These are phyloP conservation scores for Zele albiditarsus DNA, from an alignment of 2,888 invertebrate species.

Conservation along the genomic window DNA sequence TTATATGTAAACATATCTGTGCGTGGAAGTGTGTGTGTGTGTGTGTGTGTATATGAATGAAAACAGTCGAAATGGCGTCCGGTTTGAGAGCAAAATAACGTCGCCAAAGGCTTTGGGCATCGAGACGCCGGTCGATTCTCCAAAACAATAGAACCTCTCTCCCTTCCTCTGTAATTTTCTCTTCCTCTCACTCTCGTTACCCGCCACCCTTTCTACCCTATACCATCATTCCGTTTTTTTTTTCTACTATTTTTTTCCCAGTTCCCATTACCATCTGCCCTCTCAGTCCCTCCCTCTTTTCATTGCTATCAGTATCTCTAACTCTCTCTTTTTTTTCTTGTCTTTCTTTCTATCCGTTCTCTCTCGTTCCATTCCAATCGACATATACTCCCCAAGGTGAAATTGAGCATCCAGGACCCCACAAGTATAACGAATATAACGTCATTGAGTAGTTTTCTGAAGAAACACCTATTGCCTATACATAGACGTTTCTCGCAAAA, in stretches of 20 bases:
- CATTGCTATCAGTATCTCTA: neutral
- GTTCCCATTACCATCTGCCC: neutral
- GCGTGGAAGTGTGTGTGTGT: neutral
- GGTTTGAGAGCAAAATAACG: conserved; percentile 35
- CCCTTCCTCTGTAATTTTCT: neutral
- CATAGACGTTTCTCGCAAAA: too few species aligned
- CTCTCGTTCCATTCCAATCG: conserved; percentile 8
- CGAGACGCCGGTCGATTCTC: conserved; percentile 40
- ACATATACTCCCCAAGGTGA: conserved; percentile 17
- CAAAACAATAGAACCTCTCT: conserved; percentile 35
- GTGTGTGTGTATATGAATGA: conserved; percentile 1
- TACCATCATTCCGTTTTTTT: conserved; percentile 34
- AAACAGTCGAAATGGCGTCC: conserved; percentile 38
- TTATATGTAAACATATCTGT: neutral
- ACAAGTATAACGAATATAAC: neutral
- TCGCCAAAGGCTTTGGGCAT: conserved; percentile 35
- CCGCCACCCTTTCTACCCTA: neutral
- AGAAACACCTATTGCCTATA: neutral
- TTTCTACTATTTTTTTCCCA: neutral
- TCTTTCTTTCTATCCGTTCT: neutral
- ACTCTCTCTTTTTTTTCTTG: conserved; percentile 3
- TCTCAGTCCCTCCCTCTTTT: neutral
- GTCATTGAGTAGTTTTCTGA: neutral
- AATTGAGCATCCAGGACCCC: conserved; percentile 8
- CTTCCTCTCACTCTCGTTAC: conserved; percentile 9